A percentile compares a stretch with the other conserved stretches of the same genome.
Evolutionary conservation across 1,140 invertebrate species (phyloP).

Genomic region (Tetragonula clypearis): DNA sequence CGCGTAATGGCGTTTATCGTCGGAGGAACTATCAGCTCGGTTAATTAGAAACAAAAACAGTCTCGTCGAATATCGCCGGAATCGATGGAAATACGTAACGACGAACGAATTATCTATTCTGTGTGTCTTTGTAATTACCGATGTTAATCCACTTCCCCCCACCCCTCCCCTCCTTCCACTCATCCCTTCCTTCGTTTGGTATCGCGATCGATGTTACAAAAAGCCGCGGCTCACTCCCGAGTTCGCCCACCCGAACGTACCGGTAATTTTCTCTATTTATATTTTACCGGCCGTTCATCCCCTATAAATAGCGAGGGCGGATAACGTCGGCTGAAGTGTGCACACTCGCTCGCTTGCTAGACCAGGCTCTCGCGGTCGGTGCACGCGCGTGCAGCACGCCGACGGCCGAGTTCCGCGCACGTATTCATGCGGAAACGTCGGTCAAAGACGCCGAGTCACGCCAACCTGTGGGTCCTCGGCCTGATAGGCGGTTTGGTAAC

Average conservation of each 20-base stretch:
- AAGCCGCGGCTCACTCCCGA: background rate
- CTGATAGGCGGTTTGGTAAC: conserved; percentile 64
- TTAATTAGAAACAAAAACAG: background rate
- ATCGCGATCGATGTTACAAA: conserved; percentile 39
- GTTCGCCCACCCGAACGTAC: conserved; percentile 9
- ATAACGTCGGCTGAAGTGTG: conserved; percentile 43
- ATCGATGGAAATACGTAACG: background rate
- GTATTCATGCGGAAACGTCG: conserved; percentile 58
- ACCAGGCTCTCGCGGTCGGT: background rate
- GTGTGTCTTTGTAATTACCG: no score
- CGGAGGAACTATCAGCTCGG: background rate
- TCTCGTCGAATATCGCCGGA: background rate
- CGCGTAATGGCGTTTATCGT: background rate
- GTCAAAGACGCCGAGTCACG: conserved; percentile 66
- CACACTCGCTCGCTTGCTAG: conserved; percentile 6
- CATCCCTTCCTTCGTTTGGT: background rate
- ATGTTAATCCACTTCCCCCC: no score
- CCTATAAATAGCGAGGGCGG: conserved; percentile 60
- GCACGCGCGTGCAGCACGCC: conserved; percentile 9
- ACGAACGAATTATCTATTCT: conserved; percentile 3
- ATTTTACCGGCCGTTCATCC: conserved; percentile 58
- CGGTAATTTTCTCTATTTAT: conserved; percentile 64
- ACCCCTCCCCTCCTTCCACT: background rate
- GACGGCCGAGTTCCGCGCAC: conserved; percentile 15
- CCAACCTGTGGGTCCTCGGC: conserved; percentile 68